Evolutionary conservation across 2,888 invertebrate genomes (phyloP), one percentile per base, ranked within the genome.

Genomic region (Eueremaeus valkanovi): DNA sequence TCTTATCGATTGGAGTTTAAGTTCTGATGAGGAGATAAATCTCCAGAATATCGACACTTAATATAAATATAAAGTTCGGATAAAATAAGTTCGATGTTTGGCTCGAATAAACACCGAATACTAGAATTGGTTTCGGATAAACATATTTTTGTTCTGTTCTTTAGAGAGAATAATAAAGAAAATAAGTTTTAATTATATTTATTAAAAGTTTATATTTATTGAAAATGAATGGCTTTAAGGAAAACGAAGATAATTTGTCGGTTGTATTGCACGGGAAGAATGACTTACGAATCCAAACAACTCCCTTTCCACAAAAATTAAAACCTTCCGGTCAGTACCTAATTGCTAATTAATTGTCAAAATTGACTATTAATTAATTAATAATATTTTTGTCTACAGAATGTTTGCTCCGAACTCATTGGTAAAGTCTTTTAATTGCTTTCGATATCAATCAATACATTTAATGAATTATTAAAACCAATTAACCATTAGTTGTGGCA

Each of bases 401-500:
- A 21, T 51, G 51, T 16, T 51, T 51, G 16, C 51, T 51, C 21
- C 51, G 21, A 16, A 51, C 51, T 5, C 8, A 16, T 51, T 51
- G 51, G 51, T 51, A 21, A 51, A 6, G n/a, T n/a, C 13, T 63
- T 36, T 31, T 0, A 13, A 66, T 21, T 18, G 21, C 29, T 51
- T 51, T 51, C n/a, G 8, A 45, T 11, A 11, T 45, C 45, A 45
- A 45, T 18, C 16, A 16, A 36, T 8, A 13, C 18, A 16, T 13
- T 45, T 45, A 13, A 45, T 45, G 9, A 3, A 45, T 45, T 16
- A 16, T 45, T 36, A n/a, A n/a, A n/a, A n/a, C n/a, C n/a, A n/a
- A n/a, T n/a, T n/a, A n/a, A n/a, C n/a, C n/a, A n/a, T n/a, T n/a
- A 51, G 51, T 51, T 61, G 61, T 68, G 97, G 97, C 18, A 97